Base-by-base conservation (phyloP, 2,888 invertebrate genomes). In the Mythimna impura region DNA sequence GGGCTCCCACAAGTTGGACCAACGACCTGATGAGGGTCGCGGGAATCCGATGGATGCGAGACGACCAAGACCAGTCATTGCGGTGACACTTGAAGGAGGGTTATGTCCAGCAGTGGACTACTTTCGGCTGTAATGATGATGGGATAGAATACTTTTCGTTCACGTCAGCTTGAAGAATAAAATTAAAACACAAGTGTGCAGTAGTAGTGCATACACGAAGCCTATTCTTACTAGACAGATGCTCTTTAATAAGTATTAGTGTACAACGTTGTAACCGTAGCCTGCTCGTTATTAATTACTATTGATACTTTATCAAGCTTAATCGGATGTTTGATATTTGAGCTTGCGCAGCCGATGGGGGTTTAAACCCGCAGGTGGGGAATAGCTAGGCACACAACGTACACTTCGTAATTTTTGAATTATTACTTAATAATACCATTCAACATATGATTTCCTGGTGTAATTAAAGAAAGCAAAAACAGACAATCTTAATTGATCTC, bases 251-350 rank as follows among this genome's bases (percentile, higher is more conserved):
- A 80, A 66, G 69, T 68, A 72, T 70, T 79, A 57, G 71, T 65
- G 66, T 43, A 62, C 71, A 62, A 62, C 75, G 40, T 69, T 67
- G 69, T 81, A 75, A 75, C 69, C 61, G 73, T 25, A 75, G 64
- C 61, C 57, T 68, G 82, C 36, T 71, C 68, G 64, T 76, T 78
- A 73, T 72, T 83, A 76, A 83, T 83, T 47, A 47, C 17, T 47
- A 47, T 47, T 83, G 73, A 78, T 81, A 83, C 81, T 81, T 74
- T 75, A 83, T 83, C 83, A 83, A 76, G 66, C 54, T 73, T 83
- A 73, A 78, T 76, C 73, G 78, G 65, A 76, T 76, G 71, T 55
- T 73, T 81, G 78, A 81, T 80, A 81, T 78, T 71, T 78, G 73
- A 82, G 69, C 81, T 22, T 54, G 73, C 47, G 34, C 73, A 78